phyloP scores from a whole-genome alignment of 2,888 invertebrate species.

The Tinea semifulvella region DNA sequence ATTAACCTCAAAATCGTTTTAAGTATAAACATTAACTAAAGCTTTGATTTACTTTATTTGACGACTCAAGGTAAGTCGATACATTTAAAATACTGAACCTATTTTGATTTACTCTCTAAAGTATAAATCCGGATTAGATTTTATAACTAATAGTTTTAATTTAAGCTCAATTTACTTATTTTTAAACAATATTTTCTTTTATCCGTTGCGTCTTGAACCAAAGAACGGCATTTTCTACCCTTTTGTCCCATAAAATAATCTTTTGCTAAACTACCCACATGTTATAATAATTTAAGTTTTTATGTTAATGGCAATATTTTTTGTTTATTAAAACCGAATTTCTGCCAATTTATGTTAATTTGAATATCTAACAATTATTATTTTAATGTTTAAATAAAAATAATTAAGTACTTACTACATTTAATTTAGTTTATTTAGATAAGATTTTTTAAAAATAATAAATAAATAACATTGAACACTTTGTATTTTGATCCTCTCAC shows the following conservation, averaged over 20 bases:
- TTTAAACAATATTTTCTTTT: no score
- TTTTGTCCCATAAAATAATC: conserved; percentile 15
- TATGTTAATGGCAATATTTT: not conserved
- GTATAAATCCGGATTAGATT: no score
- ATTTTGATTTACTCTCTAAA: no score
- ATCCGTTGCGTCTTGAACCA: conserved; percentile 33
- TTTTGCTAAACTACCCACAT: no score
- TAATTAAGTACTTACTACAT: not conserved
- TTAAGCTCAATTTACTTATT: no score
- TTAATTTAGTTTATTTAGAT: not conserved
- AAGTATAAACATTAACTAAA: no score
- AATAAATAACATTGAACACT: not conserved
- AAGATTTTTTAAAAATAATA: not conserved
- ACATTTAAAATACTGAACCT: no score
- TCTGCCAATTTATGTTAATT: not conserved
- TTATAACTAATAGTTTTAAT: no score
- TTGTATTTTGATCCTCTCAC: conserved; percentile 13
- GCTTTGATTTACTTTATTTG: no score
- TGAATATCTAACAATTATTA: not conserved
- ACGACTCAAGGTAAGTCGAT: no score
- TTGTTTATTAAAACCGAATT: conserved; percentile 3
- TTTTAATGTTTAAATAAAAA: not conserved
- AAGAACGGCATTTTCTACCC: conserved; percentile 38
- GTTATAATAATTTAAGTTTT: conserved; percentile 1
- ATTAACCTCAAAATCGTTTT: no score